These are phyloP conservation scores for Conus canariensis DNA, from an alignment of 2,888 invertebrate genomes.

Conservation along the genomic window DNA sequence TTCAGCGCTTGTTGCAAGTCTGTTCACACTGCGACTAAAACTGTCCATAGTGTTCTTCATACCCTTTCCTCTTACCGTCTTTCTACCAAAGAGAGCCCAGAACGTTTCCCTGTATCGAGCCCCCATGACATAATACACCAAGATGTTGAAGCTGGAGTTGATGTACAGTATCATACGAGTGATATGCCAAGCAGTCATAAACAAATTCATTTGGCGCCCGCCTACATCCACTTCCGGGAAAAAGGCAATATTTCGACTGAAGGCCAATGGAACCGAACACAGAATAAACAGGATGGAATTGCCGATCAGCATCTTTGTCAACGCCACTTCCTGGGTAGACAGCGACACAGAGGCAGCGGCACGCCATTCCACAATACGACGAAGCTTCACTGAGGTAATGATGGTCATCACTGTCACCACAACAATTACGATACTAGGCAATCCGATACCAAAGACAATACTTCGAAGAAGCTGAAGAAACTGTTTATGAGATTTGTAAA, in stretches of 20 bases:
- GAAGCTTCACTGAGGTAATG: background rate
- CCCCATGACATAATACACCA: conserved; percentile 23
- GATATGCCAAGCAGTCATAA: background rate
- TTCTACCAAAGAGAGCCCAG: background rate
- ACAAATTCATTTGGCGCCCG: background rate
- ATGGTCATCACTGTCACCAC: background rate
- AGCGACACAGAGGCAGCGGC: background rate
- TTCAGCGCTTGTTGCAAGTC: too few species aligned
- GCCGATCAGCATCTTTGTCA: conserved; percentile 19
- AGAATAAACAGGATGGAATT: background rate
- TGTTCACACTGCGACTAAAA: too few species aligned
- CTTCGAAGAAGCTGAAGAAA: background rate
- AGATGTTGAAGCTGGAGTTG: background rate
- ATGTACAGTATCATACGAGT: background rate
- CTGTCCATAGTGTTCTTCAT: too few species aligned
- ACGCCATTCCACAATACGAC: background rate
- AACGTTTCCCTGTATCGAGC: conserved; percentile 20
- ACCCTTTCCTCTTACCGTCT: too few species aligned
- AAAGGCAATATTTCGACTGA: background rate
- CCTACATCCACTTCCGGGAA: background rate
- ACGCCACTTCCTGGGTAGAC: conserved; percentile 15
- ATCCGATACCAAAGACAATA: background rate
- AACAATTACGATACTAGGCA: background rate
- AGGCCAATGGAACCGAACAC: background rate
- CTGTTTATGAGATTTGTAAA: background rate